Percentiles rank a stretch among this genome's conserved stretches.
Conservation (phyloP, 1,140 invertebrate genomes). For the Lethocerus indicus region DNA sequence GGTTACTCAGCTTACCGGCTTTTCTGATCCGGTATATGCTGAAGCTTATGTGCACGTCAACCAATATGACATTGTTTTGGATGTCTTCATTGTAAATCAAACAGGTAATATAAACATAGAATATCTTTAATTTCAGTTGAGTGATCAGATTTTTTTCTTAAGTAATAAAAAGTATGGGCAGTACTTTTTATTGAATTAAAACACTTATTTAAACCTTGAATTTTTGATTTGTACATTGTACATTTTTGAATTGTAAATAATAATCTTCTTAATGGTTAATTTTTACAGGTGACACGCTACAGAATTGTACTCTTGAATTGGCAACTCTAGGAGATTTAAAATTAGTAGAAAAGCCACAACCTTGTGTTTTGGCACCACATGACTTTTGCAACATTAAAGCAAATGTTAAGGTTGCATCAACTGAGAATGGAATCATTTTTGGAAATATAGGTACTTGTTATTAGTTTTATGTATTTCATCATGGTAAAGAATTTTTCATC, state of each 20-base stretch:
- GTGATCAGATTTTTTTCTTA: too few relatives aligned
- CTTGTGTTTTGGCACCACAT: constrained; percentile 85
- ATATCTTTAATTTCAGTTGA: neutral
- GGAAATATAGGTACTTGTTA: constrained; percentile 69
- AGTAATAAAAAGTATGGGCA: too few relatives aligned
- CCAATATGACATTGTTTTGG: constrained; percentile 96
- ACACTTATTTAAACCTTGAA: neutral
- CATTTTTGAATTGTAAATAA: neutral
- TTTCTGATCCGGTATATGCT: constrained; percentile 97
- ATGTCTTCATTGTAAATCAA: constrained; percentile 95
- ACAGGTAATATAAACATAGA: constrained; percentile 37
- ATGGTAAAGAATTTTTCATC: too few relatives aligned
- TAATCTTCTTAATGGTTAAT: constrained; percentile 12
- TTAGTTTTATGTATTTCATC: neutral
- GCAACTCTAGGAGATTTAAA: constrained; percentile 96
- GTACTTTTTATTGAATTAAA: too few relatives aligned
- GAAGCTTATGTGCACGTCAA: constrained; percentile 99
- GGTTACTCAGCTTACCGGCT: constrained; percentile 98
- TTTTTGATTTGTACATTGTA: neutral
- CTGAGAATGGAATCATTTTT: constrained; percentile 99
- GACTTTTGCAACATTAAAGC: constrained; percentile 98
- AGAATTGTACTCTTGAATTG: constrained; percentile 94
- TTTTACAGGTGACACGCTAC: constrained; percentile 65
- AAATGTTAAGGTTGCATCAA: constrained; percentile 87
- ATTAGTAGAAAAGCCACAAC: constrained; percentile 91